Percentiles rank a stretch among this genome's conserved stretches.
Evolutionary conservation across 92 coral and sea anemone species (phyloP).

Genomic region (Epizoanthus scotinus): DNA sequence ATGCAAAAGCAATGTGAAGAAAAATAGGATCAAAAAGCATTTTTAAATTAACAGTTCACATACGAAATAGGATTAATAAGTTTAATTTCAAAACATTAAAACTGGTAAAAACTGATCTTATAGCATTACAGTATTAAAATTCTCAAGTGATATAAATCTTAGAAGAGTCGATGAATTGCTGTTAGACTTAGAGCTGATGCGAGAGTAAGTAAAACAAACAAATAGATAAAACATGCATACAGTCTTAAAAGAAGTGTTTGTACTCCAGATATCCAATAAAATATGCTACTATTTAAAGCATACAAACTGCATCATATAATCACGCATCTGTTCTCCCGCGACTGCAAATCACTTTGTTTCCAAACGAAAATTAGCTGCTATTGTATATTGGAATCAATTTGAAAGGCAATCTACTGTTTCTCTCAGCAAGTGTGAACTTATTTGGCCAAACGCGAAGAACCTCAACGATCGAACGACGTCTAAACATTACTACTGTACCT

Average conservation of each 20-base stretch:
- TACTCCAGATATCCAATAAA: neutral
- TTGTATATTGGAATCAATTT: neutral
- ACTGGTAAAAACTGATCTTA: no score
- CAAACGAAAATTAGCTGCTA: neutral
- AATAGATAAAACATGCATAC: neutral
- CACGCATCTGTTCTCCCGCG: constrained; percentile 32
- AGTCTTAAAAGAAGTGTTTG: neutral
- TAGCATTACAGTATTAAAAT: no score
- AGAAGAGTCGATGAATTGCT: no score
- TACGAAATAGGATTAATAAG: no score
- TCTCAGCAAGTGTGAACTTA: neutral
- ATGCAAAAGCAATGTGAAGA: no score
- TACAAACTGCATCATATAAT: neutral
- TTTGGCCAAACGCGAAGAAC: constrained; percentile 4
- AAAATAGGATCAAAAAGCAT: no score
- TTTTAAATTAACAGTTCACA: no score
- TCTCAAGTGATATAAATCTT: no score
- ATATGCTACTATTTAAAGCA: neutral
- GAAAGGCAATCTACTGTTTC: neutral
- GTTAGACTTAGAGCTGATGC: no score
- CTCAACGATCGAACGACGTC: neutral
- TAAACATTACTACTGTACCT: neutral
- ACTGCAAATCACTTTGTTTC: neutral
- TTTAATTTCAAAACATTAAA: no score
- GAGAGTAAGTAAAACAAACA: neutral